Conservation (phyloP, 2,888 invertebrate species). For the Mesopsocus fuscifrons region DNA sequence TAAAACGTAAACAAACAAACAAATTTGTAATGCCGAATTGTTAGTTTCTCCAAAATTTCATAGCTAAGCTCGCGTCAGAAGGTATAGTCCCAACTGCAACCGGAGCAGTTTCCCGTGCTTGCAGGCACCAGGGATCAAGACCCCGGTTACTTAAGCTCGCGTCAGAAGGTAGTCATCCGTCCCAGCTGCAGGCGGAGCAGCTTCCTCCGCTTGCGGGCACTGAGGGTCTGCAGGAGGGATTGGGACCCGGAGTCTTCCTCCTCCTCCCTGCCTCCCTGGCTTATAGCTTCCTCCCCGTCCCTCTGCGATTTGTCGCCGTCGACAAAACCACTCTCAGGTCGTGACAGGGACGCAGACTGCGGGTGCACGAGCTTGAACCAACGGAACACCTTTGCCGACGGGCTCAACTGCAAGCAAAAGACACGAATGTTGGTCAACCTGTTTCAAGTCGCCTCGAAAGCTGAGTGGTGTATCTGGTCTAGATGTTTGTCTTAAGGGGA, state of each 20-base stretch:
- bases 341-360: slow-evolving; percentile 35
- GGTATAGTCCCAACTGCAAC: not conserved
- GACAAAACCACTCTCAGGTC: slow-evolving; percentile 61
- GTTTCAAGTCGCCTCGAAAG: too few relatives aligned
- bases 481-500: too few relatives aligned
- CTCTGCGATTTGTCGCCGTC: slow-evolving; percentile 36
- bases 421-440: slow-evolving; percentile 12
- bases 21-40: too few relatives aligned
- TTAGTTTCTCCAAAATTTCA: too few relatives aligned
- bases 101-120: not conserved
- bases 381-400: slow-evolving; percentile 58
- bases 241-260: slow-evolving; percentile 40
- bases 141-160: slow-evolving; percentile 16
- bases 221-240: slow-evolving; percentile 44
- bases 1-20: too few relatives aligned
- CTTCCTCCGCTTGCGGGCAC: slow-evolving; percentile 48
- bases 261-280: slow-evolving; percentile 28
- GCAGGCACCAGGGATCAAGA: not conserved
- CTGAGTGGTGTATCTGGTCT: too few relatives aligned
- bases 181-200: slow-evolving; percentile 46
- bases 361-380: slow-evolving; percentile 55
- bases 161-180: slow-evolving; percentile 49
- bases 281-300: slow-evolving; percentile 21
- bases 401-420: slow-evolving; percentile 38
- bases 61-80: too few relatives aligned